Conservation (phyloP, 2,888 invertebrate species). For the Drosophila sordidula region DNA sequence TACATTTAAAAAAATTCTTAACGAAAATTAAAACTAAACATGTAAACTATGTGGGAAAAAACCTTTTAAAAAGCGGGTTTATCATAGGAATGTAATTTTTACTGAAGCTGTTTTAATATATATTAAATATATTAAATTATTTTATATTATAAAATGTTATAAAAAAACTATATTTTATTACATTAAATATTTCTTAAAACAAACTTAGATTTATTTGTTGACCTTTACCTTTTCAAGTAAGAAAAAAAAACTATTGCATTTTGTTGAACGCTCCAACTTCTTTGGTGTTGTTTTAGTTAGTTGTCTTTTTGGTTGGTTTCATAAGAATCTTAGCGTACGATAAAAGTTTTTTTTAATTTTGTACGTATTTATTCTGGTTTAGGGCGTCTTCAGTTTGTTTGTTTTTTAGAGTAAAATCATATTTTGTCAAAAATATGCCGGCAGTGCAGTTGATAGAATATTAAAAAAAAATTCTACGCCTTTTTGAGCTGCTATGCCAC, state of each 20-base stretch:
- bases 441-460: conserved; percentile 76
- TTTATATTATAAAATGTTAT: not conserved
- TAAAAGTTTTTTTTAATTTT: conserved; percentile 41
- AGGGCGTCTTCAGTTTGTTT: conserved; percentile 16
- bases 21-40: too few relatives aligned
- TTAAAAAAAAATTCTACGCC: conserved; percentile 48
- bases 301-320: conserved; percentile 55
- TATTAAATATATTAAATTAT: too few relatives aligned
- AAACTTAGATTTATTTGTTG: not conserved
- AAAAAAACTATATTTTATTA: not conserved
- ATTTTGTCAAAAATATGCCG: conserved; percentile 74
- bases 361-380: conserved; percentile 52
- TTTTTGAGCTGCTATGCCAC: conserved; percentile 38
- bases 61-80: too few relatives aligned
- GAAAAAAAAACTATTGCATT: conserved; percentile 71
- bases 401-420: conserved; percentile 70
- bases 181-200: too few relatives aligned
- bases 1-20: too few relatives aligned
- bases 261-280: conserved; percentile 52
- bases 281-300: conserved; percentile 22
- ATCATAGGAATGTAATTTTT: too few relatives aligned
- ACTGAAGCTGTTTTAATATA: too few relatives aligned
- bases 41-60: too few relatives aligned
- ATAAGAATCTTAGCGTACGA: conserved; percentile 69
- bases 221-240: conserved; percentile 67